These are phyloP conservation scores for Prinia subflava DNA, from an alignment of 2,113 vertebrate species.

Conservation along the genomic window DNA sequence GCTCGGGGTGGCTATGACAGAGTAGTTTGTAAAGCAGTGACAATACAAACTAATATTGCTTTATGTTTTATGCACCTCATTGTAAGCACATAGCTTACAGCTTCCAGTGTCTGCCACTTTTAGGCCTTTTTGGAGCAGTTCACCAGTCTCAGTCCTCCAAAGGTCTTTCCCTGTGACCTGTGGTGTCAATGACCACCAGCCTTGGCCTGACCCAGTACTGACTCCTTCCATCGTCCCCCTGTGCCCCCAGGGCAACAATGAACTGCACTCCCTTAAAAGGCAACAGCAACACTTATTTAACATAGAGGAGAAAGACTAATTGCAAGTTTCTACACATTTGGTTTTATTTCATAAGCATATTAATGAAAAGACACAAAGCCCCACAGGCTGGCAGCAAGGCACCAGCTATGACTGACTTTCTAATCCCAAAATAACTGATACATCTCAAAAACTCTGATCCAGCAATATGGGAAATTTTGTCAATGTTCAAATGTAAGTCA, in stretches of 20 bases:
- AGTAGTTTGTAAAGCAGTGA: conserved; percentile 17
- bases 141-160: neutral
- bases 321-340: neutral
- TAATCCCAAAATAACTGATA: neutral
- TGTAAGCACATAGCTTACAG: neutral
- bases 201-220: neutral
- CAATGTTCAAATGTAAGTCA: neutral
- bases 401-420: neutral
- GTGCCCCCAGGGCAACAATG: neutral
- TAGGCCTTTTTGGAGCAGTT: neutral
- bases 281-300: neutral
- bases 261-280: neutral
- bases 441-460: neutral
- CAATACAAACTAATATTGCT: neutral
- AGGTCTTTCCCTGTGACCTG: neutral
- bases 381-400: neutral
- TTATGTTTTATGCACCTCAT: conserved; percentile 22
- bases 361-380: neutral
- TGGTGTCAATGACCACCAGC: neutral
- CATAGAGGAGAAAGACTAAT: neutral
- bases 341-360: neutral
- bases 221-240: neutral
- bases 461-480: neutral
- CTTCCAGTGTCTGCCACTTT: neutral
- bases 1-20: neutral